A percentile compares a stretch with the other conserved stretches of the same genome.
Evolutionary conservation across 2,113 vertebrate genomes (phyloP).

Genomic region (Nothoprocta perdicaria): DNA sequence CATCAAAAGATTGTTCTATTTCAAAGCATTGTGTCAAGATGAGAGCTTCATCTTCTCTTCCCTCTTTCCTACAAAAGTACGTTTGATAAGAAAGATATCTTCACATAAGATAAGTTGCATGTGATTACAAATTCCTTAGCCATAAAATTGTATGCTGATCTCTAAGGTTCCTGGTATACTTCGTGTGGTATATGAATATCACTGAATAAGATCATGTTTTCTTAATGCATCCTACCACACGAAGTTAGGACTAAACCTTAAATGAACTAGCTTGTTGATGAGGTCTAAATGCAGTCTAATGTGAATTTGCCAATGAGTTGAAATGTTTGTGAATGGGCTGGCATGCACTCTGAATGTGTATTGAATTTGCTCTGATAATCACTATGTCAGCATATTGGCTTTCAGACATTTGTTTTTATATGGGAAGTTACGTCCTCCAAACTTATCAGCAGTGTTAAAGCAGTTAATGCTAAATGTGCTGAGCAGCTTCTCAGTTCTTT

Average conservation of each 20-base stretch:
- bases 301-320: neutral
- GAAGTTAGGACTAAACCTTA: neutral
- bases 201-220: neutral
- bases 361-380: constrained; percentile 31
- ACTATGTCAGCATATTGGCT: neutral
- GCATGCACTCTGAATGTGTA: neutral
- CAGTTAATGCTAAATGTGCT: constrained; percentile 37
- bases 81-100: neutral
- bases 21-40: neutral
- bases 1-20: neutral
- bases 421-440: neutral
- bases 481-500: constrained; percentile 34
- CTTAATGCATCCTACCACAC: neutral
- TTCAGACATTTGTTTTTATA: constrained; percentile 50
- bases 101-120: neutral
- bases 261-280: constrained; percentile 23
- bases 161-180: neutral
- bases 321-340: constrained; percentile 18
- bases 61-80: neutral
- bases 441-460: neutral
- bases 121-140: neutral
- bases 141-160: neutral
- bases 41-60: neutral
- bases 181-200: neutral
- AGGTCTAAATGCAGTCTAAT: constrained; percentile 25